A percentile compares a stretch with the other conserved stretches of the same genome.
Conservation (phyloP, 2,888 invertebrate genomes). For the Agrypnus murinus region DNA sequence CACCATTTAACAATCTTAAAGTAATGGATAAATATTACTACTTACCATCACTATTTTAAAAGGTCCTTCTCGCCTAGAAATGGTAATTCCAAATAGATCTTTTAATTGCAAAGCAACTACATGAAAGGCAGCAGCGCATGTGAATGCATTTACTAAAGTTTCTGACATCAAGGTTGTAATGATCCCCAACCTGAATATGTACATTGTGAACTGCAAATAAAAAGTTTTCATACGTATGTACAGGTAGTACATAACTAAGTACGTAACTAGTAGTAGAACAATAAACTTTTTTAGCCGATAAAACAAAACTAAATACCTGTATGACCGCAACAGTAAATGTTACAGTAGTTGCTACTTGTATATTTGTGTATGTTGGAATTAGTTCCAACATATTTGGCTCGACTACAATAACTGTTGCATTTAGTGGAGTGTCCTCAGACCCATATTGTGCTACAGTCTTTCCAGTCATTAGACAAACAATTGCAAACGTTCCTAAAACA, state of each 20-base stretch:
- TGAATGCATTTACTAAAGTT: slow-evolving; percentile 90
- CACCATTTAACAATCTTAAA: too few relatives aligned
- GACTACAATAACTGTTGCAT: slow-evolving; percentile 58
- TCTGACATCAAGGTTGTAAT: slow-evolving; percentile 86
- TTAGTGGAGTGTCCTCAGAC: slow-evolving; percentile 63
- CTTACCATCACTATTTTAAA: slow-evolving; percentile 81
- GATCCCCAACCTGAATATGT: slow-evolving; percentile 82
- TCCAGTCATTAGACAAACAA: slow-evolving; percentile 93
- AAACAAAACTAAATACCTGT: slow-evolving; percentile 74
- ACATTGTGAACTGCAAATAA: slow-evolving; percentile 81
- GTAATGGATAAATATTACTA: slow-evolving; percentile 58
- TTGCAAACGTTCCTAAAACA: slow-evolving; percentile 83
- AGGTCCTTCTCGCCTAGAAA: slow-evolving; percentile 75
- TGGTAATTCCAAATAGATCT: slow-evolving; percentile 80
- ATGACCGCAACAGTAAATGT: slow-evolving; percentile 84
- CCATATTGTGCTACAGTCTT: slow-evolving; percentile 79
- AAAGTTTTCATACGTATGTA: too few relatives aligned
- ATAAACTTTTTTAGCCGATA: too few relatives aligned
- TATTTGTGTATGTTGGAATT: slow-evolving; percentile 67
- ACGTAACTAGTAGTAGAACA: too few relatives aligned
- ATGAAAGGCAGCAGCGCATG: slow-evolving; percentile 90
- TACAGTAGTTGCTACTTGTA: slow-evolving; percentile 86
- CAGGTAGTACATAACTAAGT: too few relatives aligned
- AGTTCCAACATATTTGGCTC: too few relatives aligned
- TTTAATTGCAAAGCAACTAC: slow-evolving; percentile 88